phyloP scores from a whole-genome alignment of 1,140 invertebrate species.

The Asbolus verrucosus region DNA sequence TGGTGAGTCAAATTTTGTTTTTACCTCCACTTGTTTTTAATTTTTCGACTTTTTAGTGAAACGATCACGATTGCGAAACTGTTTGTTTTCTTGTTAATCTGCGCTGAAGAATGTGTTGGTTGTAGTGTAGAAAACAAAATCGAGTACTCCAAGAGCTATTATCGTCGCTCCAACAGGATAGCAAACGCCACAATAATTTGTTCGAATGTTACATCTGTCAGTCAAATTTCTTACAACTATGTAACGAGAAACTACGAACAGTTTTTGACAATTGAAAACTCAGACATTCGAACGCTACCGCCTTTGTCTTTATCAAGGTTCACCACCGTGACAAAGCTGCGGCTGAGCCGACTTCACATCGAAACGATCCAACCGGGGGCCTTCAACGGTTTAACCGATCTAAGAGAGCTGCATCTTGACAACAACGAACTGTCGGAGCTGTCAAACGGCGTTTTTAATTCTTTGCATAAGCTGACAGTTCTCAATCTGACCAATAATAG shows the following conservation, averaged over 20 bases:
- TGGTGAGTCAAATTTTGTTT: too few relatives aligned
- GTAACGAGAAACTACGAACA: neutral
- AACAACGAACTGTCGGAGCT: neutral
- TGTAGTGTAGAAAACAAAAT: too few relatives aligned
- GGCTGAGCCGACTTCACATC: neutral
- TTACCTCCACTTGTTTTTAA: too few relatives aligned
- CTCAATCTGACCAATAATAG: neutral
- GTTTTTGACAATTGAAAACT: neutral
- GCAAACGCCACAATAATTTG: too few relatives aligned
- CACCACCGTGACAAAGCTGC: neutral
- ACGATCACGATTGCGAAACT: too few relatives aligned
- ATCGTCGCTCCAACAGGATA: too few relatives aligned
- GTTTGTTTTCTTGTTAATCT: too few relatives aligned
- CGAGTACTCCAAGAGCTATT: too few relatives aligned
- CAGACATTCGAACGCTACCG: neutral
- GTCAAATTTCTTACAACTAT: too few relatives aligned
- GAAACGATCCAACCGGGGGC: neutral
- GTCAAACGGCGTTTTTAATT: conserved; percentile 1
- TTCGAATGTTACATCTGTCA: too few relatives aligned
- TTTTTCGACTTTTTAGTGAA: too few relatives aligned
- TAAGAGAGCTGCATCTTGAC: neutral
- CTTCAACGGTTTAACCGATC: neutral
- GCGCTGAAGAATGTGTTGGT: too few relatives aligned
- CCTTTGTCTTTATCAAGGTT: neutral
- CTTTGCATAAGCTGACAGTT: neutral